A percentile compares a stretch with the other conserved stretches of the same genome.
phyloP scores from a whole-genome alignment of 2,113 vertebrate species.

The Nesoenas mayeri region DNA sequence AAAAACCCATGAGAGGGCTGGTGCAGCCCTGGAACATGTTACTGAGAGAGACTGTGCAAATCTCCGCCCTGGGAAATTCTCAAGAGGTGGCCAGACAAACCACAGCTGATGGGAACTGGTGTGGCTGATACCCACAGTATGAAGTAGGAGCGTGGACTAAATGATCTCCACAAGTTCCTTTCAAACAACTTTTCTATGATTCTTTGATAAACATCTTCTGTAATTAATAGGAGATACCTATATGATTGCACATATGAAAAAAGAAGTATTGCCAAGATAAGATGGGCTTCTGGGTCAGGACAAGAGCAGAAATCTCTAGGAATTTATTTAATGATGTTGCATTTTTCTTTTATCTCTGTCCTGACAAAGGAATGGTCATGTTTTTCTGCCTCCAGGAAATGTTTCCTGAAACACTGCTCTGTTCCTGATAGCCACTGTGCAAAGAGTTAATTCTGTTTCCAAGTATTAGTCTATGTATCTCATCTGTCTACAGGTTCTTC shows the following conservation, averaged over 20 bases:
- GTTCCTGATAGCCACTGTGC: neutral
- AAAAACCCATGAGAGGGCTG: neutral
- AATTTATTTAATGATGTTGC: neutral
- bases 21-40: neutral
- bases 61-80: conserved; percentile 4
- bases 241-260: neutral
- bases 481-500: neutral
- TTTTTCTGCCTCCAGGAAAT: neutral
- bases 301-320: neutral
- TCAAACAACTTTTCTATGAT: neutral
- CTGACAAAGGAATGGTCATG: neutral
- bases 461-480: neutral
- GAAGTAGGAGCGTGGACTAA: neutral
- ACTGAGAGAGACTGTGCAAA: neutral
- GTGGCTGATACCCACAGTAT: neutral
- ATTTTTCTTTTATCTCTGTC: neutral
- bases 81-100: neutral
- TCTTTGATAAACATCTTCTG: neutral
- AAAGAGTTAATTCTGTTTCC: neutral
- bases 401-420: neutral
- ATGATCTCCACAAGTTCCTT: neutral
- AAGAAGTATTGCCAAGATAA: neutral
- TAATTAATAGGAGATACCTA: neutral
- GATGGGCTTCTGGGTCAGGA: neutral
- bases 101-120: neutral